Evolutionary conservation across 1,140 invertebrate genomes (phyloP), one percentile per base, ranked within the genome.

Genomic region (Sipha flava): DNA sequence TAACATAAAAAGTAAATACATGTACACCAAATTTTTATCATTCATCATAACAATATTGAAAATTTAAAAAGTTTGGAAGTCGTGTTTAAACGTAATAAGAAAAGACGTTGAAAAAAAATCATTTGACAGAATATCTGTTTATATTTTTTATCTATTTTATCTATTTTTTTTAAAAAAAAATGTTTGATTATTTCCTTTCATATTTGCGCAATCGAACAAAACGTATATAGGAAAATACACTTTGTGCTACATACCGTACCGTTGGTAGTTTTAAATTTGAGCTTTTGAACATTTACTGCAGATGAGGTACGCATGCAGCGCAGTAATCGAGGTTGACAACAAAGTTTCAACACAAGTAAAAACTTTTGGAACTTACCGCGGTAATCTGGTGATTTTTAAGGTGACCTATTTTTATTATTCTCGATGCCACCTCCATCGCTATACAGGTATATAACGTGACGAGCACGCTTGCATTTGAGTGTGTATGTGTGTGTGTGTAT

Each of bases 401-500:
- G 31, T 23, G 47, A 12, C 29, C 47, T 49, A 57, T 75, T 75
- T 75, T 75, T 75, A 54, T 75, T 73, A 73, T 73, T 57, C 47
- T 18, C 29, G 14, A 52, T 29, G 10, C 6, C 7, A 4, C 64
- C 2, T 2, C 34, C 64, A 43, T 49, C 43, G 9, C 26, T 45
- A 3, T 43, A 21, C 12, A 29, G 3, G 3, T 21, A 31, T 34
- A 10, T 31, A n/a, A 66, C 16, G 5, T n/a, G 23, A 54, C 16
- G 45, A 14, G 16, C n/a, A 49, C 4, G 14, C 16, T 14, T 18
- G 54, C 5, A 23, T 18, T 14, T 6, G 23, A 26, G 14, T 18
- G 10, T 2, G 23, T 29, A 12, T 29, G 12, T 29, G 18, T 21
- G n/a, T 12, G 23, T 12, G 52, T 10, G 6, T 54, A 54, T n/a